These are phyloP conservation scores for Tachypleus tridentatus DNA, from an alignment of 1,140 invertebrate genomes.

Conservation along the genomic window DNA sequence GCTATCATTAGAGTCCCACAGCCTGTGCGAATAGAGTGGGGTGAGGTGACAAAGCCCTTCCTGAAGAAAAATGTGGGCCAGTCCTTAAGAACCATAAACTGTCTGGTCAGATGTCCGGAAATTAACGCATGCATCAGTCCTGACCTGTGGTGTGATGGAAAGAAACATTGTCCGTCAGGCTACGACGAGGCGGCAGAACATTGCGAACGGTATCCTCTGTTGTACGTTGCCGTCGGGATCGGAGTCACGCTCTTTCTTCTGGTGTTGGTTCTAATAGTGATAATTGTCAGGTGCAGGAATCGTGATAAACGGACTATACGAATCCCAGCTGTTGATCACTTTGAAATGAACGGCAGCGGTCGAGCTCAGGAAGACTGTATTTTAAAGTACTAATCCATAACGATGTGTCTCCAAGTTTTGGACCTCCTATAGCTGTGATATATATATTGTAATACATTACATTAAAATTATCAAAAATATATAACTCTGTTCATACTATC, in stretches of 20 bases:
- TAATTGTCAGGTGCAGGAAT: constrained; percentile 5
- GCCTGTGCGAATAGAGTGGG: constrained; percentile 64
- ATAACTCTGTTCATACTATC: too few species aligned
- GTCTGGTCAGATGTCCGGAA: constrained; percentile 65
- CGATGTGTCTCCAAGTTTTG: too few species aligned
- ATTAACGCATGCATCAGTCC: constrained; percentile 75
- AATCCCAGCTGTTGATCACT: too few species aligned
- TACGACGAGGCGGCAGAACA: constrained; percentile 67
- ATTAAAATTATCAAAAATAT: too few species aligned
- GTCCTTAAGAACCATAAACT: constrained; percentile 42
- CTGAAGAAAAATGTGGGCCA: constrained; percentile 31
- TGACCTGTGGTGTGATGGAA: constrained; percentile 77
- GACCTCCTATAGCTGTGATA: too few species aligned
- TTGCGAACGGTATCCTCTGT: constrained; percentile 32
- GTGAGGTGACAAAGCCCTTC: constrained; percentile 53
- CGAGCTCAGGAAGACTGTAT: too few species aligned
- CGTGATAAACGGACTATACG: too few species aligned
- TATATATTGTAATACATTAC: too few species aligned
- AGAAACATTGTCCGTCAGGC: constrained; percentile 69
- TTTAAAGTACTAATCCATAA: too few species aligned
- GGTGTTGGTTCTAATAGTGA: constrained; percentile 8
- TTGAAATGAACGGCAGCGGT: too few species aligned
- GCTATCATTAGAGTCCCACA: constrained; percentile 58
- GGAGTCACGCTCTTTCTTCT: constrained; percentile 12
- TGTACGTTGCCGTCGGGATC: constrained; percentile 17